Percentiles rank a stretch among this genome's conserved stretches.
phyloP scores from a whole-genome alignment of 2,888 invertebrate genomes.

The Margaritifera margaritifera region DNA sequence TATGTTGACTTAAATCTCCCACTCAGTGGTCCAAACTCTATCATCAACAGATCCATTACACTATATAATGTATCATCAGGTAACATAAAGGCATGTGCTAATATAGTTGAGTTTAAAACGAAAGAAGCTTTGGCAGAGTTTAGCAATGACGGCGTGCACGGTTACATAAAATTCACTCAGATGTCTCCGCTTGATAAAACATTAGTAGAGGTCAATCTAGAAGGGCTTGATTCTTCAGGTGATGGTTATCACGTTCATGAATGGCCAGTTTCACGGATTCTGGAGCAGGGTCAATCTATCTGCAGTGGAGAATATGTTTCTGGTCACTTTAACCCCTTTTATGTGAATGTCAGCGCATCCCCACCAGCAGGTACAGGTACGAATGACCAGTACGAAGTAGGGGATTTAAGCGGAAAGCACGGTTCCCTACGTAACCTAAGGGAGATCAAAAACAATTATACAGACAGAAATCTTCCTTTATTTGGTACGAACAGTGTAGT shows the following conservation, averaged over 20 bases:
- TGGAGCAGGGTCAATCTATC: slow-evolving; percentile 45
- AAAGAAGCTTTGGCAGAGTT: slow-evolving; percentile 57
- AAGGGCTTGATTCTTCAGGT: slow-evolving; percentile 67
- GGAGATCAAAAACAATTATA: slow-evolving; percentile 74
- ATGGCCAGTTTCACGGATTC: slow-evolving; percentile 71
- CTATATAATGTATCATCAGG: slow-evolving; percentile 11
- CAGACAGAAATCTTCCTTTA: slow-evolving; percentile 88
- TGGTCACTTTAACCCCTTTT: slow-evolving; percentile 84
- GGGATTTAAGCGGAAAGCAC: slow-evolving; percentile 91
- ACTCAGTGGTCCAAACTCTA: slow-evolving; percentile 37
- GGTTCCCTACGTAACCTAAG: slow-evolving; percentile 83
- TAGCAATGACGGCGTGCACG: slow-evolving; percentile 81
- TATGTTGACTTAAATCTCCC: slow-evolving; percentile 47
- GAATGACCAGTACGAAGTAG: slow-evolving; percentile 91
- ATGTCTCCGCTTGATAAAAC: slow-evolving; percentile 84
- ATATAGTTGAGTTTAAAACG: slow-evolving; percentile 75
- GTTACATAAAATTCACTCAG: slow-evolving; percentile 85
- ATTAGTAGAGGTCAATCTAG: slow-evolving; percentile 75
- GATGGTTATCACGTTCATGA: slow-evolving; percentile 73
- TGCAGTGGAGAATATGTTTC: slow-evolving; percentile 79
- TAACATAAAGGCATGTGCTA: slow-evolving; percentile 78
- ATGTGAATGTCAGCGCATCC: slow-evolving; percentile 73
- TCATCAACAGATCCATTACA: slow-evolving; percentile 41
- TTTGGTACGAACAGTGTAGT: slow-evolving; percentile 85
- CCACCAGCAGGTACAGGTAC: slow-evolving; percentile 78